Evolutionary conservation across 2,113 vertebrate genomes (phyloP), one percentile per base, ranked within the genome.

Genomic region (Hydrochoerus hydrochaeris): DNA sequence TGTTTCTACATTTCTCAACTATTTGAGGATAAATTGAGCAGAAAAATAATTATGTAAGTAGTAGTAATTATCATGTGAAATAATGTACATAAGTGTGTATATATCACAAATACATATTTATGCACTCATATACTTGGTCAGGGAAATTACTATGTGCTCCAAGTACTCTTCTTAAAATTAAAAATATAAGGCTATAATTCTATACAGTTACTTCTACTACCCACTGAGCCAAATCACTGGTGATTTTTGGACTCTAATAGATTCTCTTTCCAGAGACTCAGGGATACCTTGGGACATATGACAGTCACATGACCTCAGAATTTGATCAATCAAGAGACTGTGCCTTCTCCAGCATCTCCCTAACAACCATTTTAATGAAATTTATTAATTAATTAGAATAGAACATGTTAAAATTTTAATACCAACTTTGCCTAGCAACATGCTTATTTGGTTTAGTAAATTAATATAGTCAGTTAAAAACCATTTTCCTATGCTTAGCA

Each of bases 231-330:
- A 67, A 46, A 83, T 1, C 5, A 60, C 32, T 38, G 7, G 22
- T 4, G 6, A 11, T 16, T 38, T 32, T 52, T 11, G 28, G 44
- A 62, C 9, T 16, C 16, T 28, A 11, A 30, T 60, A 3, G 10
- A 2, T 3, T 22, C 52, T 73, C 52, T 22, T 8, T 49, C 28
- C 35, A n/a, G 32, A 69, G 10, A 2, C 12, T 46, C 6, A 20
- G 58, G 2, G 28, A 1, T 0, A 6, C 14, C 46, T 49, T 16
- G 46, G 35, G 4, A 2, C 58, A 57, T 16, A 0, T 4, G 52
- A n/a, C 13, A 49, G 13, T 10, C 13, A 6, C 5, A 28, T 0
- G 32, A 5, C 1, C 5, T 83, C 26, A 69, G 28, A 28, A 8
- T 58, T 38, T 60, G 35, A 12, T 32, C 28, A 81, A 13, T 17